These are phyloP conservation scores for Manacus vitellinus DNA, from an alignment of 2,113 vertebrate species.

Conservation along the genomic window DNA sequence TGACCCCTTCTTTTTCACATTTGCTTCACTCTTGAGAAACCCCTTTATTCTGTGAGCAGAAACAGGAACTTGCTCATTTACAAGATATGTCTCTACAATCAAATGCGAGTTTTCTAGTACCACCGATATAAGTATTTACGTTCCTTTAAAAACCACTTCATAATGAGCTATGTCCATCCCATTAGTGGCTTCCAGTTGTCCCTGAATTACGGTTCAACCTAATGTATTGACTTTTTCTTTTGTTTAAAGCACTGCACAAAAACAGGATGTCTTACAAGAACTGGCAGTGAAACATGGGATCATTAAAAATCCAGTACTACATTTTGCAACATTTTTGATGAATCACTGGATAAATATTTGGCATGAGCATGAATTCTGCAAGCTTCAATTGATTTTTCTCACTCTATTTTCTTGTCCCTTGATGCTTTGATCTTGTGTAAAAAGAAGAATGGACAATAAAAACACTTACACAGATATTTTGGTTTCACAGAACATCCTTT, in stretches of 20 bases:
- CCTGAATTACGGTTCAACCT: neutral
- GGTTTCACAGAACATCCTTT: constrained; percentile 44
- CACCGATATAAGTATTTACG: neutral
- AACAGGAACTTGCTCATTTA: neutral
- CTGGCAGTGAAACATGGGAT: constrained; percentile 17
- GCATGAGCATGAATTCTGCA: neutral
- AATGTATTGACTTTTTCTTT: neutral
- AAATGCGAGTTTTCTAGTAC: neutral
- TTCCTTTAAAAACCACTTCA: neutral
- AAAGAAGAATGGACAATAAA: constrained; percentile 44
- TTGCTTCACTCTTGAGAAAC: neutral
- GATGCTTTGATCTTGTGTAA: constrained; percentile 52
- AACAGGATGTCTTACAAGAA: constrained; percentile 45
- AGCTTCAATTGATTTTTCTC: constrained; percentile 47
- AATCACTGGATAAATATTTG: constrained; percentile 52
- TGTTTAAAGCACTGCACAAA: neutral
- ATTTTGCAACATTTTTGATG: constrained; percentile 56
- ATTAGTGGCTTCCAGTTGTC: neutral
- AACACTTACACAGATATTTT: constrained; percentile 36
- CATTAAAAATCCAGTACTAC: constrained; percentile 33
- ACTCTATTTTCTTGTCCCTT: constrained; percentile 43
- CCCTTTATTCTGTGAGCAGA: neutral
- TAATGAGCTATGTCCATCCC: neutral
- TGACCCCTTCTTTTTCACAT: neutral
- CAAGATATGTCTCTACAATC: neutral